Evolutionary conservation across 2,888 invertebrate species (phyloP), one percentile per base, ranked within the genome.

Genomic region (Tipula lateralis): DNA sequence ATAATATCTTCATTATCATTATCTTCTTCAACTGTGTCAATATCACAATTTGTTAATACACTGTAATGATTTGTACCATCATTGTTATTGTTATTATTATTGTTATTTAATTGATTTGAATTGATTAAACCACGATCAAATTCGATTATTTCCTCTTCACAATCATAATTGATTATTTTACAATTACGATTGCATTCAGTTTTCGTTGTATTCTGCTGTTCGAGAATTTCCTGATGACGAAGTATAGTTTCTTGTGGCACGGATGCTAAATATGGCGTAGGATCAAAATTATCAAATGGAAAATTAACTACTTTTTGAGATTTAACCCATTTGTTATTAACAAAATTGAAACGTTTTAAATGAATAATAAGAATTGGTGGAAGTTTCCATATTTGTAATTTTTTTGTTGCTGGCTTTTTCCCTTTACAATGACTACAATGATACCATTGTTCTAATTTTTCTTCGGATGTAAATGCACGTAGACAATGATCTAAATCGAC

Each of bases 331-430:
- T 96, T 95, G 88, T 94, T 95, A 90, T 96, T 96, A 84, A 96
- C 94, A 89, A 93, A 96, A 89, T 97, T 97, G 91, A 98, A 98
- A 1, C 98, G 93, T 89, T 98, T 98, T 86, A 98, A 91, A 89
- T 98, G 97, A 84, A 98, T 93, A 88, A 98, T 96, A 97, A 98
- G 91, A 87, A 97, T 94, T 12, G 97, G 97, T 85, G 97, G 98
- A 87, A 97, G 91, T 87, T 95, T 92, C 97, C 97, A 98, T 84
- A 98, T 95, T 90, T 97, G 96, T 88, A 98, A 91, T 89, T 96
- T 96, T 91, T 97, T 97, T 86, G 95, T 95, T 85, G 97, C 97
- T 84, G 96, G 94, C 88, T 96, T 96, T 88, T 94, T 94, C 87
- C 93, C 92, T 88, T 95, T 94, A 91, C 97, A 98, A 88, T 93